A percentile compares a stretch with the other conserved stretches of the same genome.
Conservation (phyloP, 2,113 vertebrate species). For the Epinephelus cyanopodus region DNA sequence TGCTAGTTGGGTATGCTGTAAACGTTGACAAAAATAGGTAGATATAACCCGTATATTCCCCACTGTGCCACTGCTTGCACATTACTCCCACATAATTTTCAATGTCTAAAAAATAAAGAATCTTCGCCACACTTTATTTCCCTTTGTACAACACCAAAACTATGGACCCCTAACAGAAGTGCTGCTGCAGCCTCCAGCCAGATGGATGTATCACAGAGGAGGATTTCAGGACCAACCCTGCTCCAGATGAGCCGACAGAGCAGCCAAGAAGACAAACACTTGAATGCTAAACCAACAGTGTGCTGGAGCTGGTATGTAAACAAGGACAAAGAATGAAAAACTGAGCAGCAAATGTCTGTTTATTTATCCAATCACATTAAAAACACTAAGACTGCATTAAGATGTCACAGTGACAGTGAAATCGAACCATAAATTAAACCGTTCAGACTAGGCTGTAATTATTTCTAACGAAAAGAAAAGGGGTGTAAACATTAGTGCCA, state of each 20-base stretch:
- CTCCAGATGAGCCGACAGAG: constrained; percentile 40
- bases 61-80: too few relatives aligned
- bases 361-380: constrained; percentile 59
- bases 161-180: constrained; percentile 27
- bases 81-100: constrained; percentile 18
- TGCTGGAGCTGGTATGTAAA: constrained; percentile 34
- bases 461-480: constrained; percentile 42
- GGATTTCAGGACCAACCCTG: constrained; percentile 48
- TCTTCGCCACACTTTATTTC: constrained; percentile 19
- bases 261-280: constrained; percentile 53
- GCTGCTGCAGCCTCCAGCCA: constrained; percentile 52
- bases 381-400: constrained; percentile 40
- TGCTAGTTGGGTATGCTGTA: too few relatives aligned
- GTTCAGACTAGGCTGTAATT: constrained; percentile 58
- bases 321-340: constrained; percentile 15
- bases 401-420: constrained; percentile 43
- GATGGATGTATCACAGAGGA: constrained; percentile 52
- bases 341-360: constrained; percentile 42
- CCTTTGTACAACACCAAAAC: constrained; percentile 38
- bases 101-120: constrained; percentile 27
- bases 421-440: constrained; percentile 58
- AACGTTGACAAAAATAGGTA: too few relatives aligned
- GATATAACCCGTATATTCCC: too few relatives aligned
- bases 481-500: constrained; percentile 62
- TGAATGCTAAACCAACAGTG: constrained; percentile 16